Conservation (phyloP, 2,797 vertebrate species). For the Helicolenus hilgendorfi region DNA sequence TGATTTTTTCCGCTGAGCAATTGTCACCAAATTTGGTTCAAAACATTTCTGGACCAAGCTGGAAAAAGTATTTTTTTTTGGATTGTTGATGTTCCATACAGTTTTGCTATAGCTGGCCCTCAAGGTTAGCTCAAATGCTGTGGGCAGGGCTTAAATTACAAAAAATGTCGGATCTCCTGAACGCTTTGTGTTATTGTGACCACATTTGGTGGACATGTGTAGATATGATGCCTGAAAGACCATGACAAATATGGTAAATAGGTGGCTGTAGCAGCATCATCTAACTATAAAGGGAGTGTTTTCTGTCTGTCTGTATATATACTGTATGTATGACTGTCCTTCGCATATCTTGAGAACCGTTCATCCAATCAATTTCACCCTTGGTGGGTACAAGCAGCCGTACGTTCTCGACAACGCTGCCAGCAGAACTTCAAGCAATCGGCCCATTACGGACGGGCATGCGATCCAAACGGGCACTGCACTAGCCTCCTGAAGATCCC, state of each 20-base stretch:
- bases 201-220: not conserved
- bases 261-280: not conserved
- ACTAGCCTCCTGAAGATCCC: no score
- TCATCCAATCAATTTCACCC: not conserved
- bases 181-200: not conserved
- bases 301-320: not conserved
- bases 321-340: not conserved
- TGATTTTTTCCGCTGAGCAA: not conserved
- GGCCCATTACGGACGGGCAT: fast-evolving
- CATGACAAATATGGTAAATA: not conserved
- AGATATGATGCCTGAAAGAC: not conserved
- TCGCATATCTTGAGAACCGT: not conserved
- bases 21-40: not conserved
- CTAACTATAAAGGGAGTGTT: not conserved
- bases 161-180: not conserved
- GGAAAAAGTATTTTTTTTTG: not conserved
- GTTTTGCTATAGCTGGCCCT: not conserved
- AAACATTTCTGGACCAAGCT: not conserved
- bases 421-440: not conserved
- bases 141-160: not conserved
- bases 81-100: not conserved
- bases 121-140: not conserved
- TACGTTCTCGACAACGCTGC: not conserved
- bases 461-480: no score
- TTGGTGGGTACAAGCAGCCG: not conserved